Evolutionary conservation across 2,113 vertebrate species (phyloP).

Genomic region (Spheniscus mendiculus): DNA sequence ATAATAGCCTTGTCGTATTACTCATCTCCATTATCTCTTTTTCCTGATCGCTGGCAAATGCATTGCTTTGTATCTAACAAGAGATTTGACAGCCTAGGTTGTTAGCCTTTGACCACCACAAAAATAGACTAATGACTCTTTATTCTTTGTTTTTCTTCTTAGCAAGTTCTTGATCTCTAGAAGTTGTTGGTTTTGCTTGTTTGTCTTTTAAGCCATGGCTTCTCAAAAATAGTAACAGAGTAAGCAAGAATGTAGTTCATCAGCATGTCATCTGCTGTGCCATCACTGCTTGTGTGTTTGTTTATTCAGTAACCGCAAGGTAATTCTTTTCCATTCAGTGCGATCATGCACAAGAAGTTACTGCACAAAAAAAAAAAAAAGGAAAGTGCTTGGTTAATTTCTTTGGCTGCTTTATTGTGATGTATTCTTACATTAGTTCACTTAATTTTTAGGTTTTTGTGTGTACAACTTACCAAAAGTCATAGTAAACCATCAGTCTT

Average conservation of each 20-base stretch:
- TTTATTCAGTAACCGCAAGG: constrained; percentile 29
- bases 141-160: neutral
- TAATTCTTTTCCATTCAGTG: neutral
- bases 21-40: neutral
- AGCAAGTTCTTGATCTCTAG: constrained; percentile 6
- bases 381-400: neutral
- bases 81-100: neutral
- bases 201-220: neutral
- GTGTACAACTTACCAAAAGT: neutral
- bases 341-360: neutral
- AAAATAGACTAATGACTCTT: neutral
- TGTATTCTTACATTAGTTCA: neutral
- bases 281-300: neutral
- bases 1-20: neutral
- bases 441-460: neutral
- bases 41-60: neutral
- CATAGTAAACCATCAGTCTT: neutral
- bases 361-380: neutral
- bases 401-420: neutral
- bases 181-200: neutral
- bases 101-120: neutral
- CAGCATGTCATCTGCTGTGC: constrained; percentile 43
- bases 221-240: neutral
- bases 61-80: neutral
- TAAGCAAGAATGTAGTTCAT: constrained; percentile 10